Evolutionary conservation across 2,113 vertebrate species (phyloP).

Genomic region (Opisthocomus hoazin): DNA sequence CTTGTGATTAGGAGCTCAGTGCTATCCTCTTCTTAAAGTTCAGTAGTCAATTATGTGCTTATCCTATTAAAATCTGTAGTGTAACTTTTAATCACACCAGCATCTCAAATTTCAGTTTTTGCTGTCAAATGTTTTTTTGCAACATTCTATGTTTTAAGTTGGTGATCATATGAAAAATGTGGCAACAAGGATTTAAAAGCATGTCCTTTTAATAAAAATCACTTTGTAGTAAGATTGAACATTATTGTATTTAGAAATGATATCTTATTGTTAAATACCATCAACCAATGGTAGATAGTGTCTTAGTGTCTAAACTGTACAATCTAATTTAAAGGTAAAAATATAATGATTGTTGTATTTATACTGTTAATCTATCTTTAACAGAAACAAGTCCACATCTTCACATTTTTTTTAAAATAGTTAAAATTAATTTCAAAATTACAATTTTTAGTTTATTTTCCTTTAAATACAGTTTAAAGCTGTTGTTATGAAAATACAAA

Average conservation of each 20-base stretch:
- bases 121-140: neutral
- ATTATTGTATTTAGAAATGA: neutral
- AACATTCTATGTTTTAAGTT: neutral
- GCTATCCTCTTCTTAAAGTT: neutral
- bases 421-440: neutral
- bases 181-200: neutral
- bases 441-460: neutral
- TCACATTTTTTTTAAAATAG: neutral
- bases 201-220: neutral
- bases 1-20: neutral
- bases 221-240: neutral
- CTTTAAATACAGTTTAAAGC: neutral
- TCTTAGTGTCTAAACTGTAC: neutral
- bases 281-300: neutral
- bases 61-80: neutral
- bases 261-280: neutral
- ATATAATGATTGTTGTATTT: neutral
- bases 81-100: neutral
- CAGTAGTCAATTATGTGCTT: neutral
- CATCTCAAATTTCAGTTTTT: neutral
- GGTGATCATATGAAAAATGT: neutral
- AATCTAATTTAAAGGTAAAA: neutral
- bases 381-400: neutral
- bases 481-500: neutral
- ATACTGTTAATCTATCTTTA: neutral